A percentile compares a stretch with the other conserved stretches of the same genome.
phyloP scores from a whole-genome alignment of 2,797 vertebrate species.

The Macropus fuliginosus region DNA sequence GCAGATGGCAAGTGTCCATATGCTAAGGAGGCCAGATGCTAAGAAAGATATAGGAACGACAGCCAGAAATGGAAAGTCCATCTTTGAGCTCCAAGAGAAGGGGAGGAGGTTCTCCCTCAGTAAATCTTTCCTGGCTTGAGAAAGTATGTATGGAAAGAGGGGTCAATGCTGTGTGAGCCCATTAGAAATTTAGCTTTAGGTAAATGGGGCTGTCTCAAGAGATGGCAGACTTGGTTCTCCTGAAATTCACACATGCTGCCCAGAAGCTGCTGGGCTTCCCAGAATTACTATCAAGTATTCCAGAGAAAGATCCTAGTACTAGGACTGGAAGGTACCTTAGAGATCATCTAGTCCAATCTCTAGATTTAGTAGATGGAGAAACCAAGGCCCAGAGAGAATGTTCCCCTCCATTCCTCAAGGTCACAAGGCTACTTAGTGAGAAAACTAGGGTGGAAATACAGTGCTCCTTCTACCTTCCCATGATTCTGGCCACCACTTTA shows the following conservation, averaged over 20 bases:
- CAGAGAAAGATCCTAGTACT: neutral
- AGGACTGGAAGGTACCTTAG: neutral
- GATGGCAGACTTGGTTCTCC: neutral
- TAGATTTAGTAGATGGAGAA: neutral
- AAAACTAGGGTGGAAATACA: neutral
- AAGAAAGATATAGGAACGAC: neutral
- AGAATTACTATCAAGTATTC: neutral
- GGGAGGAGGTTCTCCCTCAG: neutral
- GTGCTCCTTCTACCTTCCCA: neutral
- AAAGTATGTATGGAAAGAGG: neutral
- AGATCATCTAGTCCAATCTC: neutral
- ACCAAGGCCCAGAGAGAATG: neutral
- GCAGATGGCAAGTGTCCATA: neutral
- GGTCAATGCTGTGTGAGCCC: neutral
- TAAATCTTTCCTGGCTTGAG: neutral
- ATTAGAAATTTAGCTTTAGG: neutral
- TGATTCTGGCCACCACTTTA: neutral
- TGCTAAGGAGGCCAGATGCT: neutral
- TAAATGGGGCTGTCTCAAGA: neutral
- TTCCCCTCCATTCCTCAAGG: neutral
- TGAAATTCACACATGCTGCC: neutral
- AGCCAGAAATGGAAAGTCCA: slow-evolving; percentile 4
- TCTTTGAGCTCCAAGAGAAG: neutral
- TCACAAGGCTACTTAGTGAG: neutral
- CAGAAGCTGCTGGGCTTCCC: neutral